Percentiles rank a stretch among this genome's conserved stretches.
These are phyloP conservation scores for Sinella curviseta DNA, from an alignment of 1,140 invertebrate genomes.

Conservation along the genomic window DNA sequence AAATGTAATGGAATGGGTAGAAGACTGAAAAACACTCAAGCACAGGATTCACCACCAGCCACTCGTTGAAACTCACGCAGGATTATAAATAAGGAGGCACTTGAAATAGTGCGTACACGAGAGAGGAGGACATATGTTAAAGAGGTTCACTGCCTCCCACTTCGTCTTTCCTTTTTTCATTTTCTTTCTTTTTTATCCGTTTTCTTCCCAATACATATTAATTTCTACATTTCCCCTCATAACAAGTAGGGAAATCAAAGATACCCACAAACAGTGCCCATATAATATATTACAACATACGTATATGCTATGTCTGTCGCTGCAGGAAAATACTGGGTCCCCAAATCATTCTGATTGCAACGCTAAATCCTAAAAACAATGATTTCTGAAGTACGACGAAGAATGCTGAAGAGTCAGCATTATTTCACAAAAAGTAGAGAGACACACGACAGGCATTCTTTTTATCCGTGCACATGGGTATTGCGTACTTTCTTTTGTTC, in stretches of 20 bases:
- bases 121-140: slow-evolving; percentile 22
- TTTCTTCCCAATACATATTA: no score
- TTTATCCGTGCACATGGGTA: not conserved
- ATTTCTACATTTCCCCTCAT: no score
- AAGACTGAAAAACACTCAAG: not conserved
- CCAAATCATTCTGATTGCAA: no score
- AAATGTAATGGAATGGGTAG: not conserved
- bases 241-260: no score
- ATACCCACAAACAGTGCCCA: not conserved
- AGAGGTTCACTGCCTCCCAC: slow-evolving; percentile 13
- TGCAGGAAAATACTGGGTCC: not conserved
- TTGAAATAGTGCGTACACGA: slow-evolving; percentile 22
- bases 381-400: not conserved
- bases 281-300: not conserved
- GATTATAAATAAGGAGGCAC: not conserved
- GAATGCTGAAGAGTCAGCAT: not conserved
- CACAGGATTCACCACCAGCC: not conserved
- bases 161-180: not conserved
- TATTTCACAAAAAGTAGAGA: no score
- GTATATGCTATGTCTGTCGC: not conserved
- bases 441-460: no score
- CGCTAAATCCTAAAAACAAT: not conserved
- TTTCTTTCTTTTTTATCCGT: not conserved
- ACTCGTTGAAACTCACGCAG: slow-evolving; percentile 20
- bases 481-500: not conserved